These are phyloP conservation scores for Thymelicus sylvestris DNA, from an alignment of 2,888 invertebrate genomes.

Conservation along the genomic window DNA sequence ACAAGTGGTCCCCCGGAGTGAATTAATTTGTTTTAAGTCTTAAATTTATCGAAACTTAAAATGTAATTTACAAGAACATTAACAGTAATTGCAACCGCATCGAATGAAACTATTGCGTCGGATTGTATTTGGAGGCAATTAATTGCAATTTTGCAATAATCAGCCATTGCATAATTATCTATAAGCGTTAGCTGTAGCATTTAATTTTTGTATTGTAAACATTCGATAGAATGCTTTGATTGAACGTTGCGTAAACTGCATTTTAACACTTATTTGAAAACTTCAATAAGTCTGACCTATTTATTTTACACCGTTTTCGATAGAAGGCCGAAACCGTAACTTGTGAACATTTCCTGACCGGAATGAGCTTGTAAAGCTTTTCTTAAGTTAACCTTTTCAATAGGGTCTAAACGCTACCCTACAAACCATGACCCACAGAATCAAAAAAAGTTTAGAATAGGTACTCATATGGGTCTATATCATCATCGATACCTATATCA, in stretches of 20 bases:
- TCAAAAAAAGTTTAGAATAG: too few relatives aligned
- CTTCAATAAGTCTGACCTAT: background rate
- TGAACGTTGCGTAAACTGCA: background rate
- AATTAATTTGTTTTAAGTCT: constrained; percentile 6
- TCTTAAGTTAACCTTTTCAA: too few relatives aligned
- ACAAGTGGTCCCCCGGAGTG: background rate
- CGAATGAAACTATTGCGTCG: constrained; percentile 32
- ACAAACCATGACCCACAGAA: too few relatives aligned
- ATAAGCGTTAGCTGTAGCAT: constrained; percentile 15
- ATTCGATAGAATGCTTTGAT: constrained; percentile 1
- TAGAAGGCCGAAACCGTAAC: too few relatives aligned
- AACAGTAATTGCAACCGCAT: constrained; percentile 30
- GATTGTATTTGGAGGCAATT: constrained; percentile 32
- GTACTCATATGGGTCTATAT: too few relatives aligned
- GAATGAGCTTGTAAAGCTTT: too few relatives aligned
- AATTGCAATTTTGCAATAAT: constrained; percentile 38
- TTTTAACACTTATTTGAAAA: background rate
- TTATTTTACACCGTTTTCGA: background rate
- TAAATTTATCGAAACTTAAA: constrained; percentile 1
- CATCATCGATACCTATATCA: too few relatives aligned
- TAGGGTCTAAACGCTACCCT: too few relatives aligned
- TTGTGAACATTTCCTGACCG: too few relatives aligned
- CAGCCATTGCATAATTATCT: constrained; percentile 18
- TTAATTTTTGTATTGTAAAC: constrained; percentile 12
- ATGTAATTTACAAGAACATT: constrained; percentile 12